A percentile compares a stretch with the other conserved stretches of the same genome.
phyloP scores from a whole-genome alignment of 2,113 vertebrate species.

The Anarrhichthys ocellatus region DNA sequence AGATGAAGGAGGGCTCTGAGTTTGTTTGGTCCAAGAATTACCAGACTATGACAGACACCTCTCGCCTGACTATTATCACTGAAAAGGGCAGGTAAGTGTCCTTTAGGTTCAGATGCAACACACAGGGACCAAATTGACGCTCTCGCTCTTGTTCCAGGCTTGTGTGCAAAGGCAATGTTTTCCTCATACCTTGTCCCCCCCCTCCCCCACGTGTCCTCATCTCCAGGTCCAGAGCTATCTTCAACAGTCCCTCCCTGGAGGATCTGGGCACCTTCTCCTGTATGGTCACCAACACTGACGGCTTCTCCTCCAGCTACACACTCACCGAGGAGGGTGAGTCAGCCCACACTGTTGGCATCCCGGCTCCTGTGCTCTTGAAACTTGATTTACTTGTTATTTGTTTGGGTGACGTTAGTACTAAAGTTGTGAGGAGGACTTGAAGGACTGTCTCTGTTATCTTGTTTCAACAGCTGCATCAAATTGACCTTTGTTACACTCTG shows the following conservation, averaged over 20 bases:
- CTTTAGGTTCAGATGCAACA: neutral
- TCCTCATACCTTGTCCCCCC: neutral
- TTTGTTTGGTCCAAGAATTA: slow-evolving; percentile 98
- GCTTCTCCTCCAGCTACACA: slow-evolving; percentile 92
- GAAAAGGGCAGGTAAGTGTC: slow-evolving; percentile 89
- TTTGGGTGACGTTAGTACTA: slow-evolving; percentile 18
- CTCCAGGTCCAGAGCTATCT: slow-evolving; percentile 91
- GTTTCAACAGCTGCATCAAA: slow-evolving; percentile 46
- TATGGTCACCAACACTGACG: slow-evolving; percentile 92
- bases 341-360: slow-evolving; percentile 14
- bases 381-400: slow-evolving; percentile 40
- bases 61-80: slow-evolving; percentile 87
- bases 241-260: slow-evolving; percentile 91
- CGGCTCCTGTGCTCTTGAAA: neutral
- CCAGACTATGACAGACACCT: slow-evolving; percentile 86
- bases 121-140: neutral
- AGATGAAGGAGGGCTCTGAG: slow-evolving; percentile 90
- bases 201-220: neutral
- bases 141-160: neutral
- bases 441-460: slow-evolving; percentile 15
- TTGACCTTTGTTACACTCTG: neutral
- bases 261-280: slow-evolving; percentile 96
- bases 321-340: slow-evolving; percentile 94
- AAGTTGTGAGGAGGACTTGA: neutral
- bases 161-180: neutral